phyloP scores from a whole-genome alignment of 2,797 vertebrate species.

The Pseudochaenichthys georgianus region DNA sequence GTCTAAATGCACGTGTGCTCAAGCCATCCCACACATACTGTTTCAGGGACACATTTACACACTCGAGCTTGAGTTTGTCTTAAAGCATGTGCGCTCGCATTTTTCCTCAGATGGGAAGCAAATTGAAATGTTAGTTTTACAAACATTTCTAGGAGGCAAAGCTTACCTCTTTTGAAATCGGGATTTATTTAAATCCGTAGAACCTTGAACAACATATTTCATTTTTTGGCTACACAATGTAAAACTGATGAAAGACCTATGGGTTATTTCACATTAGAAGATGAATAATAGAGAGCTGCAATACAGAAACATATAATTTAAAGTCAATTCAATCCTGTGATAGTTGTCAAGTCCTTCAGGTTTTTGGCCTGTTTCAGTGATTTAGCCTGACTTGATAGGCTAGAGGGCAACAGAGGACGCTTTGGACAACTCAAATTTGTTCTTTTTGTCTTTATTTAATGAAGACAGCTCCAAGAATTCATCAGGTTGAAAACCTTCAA shows the following conservation, averaged over 20 bases:
- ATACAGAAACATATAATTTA: neutral
- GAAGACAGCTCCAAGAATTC: no score
- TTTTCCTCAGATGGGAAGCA: slow-evolving; percentile 31
- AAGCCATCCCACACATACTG: slow-evolving; percentile 2
- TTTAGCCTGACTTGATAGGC: no score
- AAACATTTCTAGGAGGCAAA: slow-evolving; percentile 33
- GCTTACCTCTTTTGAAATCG: slow-evolving; percentile 11
- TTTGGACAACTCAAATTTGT: no score
- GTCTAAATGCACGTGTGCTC: slow-evolving; percentile 17
- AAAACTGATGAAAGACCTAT: neutral
- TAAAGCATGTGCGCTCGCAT: neutral
- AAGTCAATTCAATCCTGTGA: neutral
- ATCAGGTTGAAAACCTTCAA: no score
- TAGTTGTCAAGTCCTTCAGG: no score
- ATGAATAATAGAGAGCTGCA: neutral
- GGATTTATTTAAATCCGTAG: slow-evolving; percentile 3
- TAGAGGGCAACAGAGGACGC: no score
- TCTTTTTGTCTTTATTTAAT: no score
- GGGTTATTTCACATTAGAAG: neutral
- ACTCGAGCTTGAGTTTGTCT: slow-evolving; percentile 15
- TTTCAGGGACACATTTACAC: slow-evolving; percentile 26
- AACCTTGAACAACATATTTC: slow-evolving; percentile 8
- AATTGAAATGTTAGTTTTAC: slow-evolving; percentile 19
- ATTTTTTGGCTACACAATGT: neutral
- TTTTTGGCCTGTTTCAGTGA: no score